A percentile compares a stretch with the other conserved stretches of the same genome.
These are phyloP conservation scores for Poeciliopsis gracilis DNA, from an alignment of 2,797 vertebrate species.

Conservation along the genomic window DNA sequence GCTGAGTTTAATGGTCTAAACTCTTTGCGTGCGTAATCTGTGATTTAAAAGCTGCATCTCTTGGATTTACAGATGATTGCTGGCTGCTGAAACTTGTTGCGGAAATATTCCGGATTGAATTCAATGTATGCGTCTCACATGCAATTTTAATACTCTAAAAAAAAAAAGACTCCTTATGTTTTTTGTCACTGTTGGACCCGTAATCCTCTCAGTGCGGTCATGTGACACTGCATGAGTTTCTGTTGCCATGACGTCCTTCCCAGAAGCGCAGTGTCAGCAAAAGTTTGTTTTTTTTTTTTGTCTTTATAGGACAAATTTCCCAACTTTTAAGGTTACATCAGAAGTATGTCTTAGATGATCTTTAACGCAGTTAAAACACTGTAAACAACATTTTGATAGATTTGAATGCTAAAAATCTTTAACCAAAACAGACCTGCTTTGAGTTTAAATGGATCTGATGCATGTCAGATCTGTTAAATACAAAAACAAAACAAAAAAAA, in stretches of 20 bases:
- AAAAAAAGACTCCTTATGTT: neutral
- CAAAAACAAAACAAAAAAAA: neutral
- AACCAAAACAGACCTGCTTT: neutral
- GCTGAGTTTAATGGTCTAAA: neutral
- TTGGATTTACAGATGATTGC: neutral
- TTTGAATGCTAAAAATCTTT: neutral
- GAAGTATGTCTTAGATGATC: neutral
- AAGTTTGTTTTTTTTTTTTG: neutral
- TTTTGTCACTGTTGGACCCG: neutral
- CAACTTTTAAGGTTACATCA: neutral
- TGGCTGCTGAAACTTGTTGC: neutral
- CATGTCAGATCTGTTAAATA: neutral
- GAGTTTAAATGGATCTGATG: neutral
- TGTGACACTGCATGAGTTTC: neutral
- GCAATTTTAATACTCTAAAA: neutral
- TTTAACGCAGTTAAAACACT: neutral
- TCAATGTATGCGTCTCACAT: neutral
- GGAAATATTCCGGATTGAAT: neutral
- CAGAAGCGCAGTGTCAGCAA: neutral
- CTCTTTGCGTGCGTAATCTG: neutral
- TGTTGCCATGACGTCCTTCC: neutral
- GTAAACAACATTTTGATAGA: neutral
- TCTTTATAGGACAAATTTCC: neutral
- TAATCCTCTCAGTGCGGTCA: neutral
- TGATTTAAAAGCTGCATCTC: neutral